Conservation (phyloP, 2,113 vertebrate species). For the Nanorana parkeri region DNA sequence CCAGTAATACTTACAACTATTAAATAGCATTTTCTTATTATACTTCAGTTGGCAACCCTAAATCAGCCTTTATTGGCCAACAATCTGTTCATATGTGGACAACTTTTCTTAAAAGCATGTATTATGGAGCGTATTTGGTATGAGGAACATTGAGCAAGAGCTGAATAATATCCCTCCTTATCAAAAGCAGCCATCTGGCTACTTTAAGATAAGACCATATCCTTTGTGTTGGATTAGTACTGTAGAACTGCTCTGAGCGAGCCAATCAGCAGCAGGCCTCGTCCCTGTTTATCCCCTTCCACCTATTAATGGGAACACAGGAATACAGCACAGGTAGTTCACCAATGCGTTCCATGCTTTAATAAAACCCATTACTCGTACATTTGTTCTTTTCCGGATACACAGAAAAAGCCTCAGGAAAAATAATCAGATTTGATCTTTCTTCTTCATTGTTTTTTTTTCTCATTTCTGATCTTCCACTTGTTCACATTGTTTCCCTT, state of each 20-base stretch:
- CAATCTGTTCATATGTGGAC: too few species aligned
- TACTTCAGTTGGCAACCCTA: too few species aligned
- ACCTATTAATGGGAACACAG: slow-evolving; percentile 17
- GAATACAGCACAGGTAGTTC: slow-evolving; percentile 20
- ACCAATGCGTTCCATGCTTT: not conserved
- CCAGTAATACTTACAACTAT: too few species aligned
- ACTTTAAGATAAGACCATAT: slow-evolving; percentile 47
- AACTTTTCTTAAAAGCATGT: too few species aligned
- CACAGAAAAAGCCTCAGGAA: slow-evolving; percentile 5
- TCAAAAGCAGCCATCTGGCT: slow-evolving; percentile 47
- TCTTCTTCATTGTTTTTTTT: not conserved
- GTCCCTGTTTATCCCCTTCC: not conserved
- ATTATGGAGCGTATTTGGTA: not conserved
- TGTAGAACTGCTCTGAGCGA: slow-evolving; percentile 1
- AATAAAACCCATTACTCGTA: slow-evolving; percentile 29
- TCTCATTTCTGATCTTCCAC: not conserved
- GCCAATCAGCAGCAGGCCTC: not conserved
- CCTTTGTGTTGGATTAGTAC: slow-evolving; percentile 9
- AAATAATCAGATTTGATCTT: slow-evolving; percentile 1
- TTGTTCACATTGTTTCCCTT: not conserved
- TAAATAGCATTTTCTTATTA: too few species aligned
- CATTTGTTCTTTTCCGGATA: not conserved
- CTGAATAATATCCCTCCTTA: slow-evolving; percentile 24
- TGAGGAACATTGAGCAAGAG: not conserved
- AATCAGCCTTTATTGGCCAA: too few species aligned